Evolutionary conservation across 1,140 invertebrate species (phyloP).

Genomic region (Drosophila ironensis): DNA sequence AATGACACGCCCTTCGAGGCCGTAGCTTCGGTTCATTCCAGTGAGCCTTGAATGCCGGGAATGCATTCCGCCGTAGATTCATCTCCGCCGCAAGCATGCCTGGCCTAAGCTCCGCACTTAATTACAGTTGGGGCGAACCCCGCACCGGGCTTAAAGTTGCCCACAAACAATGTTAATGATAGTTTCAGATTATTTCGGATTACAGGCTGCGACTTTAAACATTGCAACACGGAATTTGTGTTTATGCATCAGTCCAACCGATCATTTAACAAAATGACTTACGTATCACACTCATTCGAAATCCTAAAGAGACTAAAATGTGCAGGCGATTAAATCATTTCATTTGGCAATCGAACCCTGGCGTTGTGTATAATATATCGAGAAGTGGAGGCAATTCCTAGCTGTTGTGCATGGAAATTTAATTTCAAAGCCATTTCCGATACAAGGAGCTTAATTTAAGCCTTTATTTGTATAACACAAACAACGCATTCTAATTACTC

Average conservation of each 20-base stretch:
- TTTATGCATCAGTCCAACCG: no score
- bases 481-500: neutral
- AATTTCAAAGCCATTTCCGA: neutral
- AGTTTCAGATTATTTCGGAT: slow-evolving; percentile 8
- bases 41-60: neutral
- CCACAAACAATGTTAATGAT: slow-evolving; percentile 15
- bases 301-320: no score
- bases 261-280: no score
- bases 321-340: no score
- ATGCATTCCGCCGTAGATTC: slow-evolving; percentile 29
- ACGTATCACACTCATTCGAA: no score
- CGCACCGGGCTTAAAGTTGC: neutral
- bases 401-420: no score
- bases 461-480: neutral
- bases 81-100: slow-evolving; percentile 19
- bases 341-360: no score
- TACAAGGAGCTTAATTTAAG: neutral
- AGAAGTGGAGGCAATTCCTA: no score
- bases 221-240: neutral
- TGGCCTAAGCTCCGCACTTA: slow-evolving; percentile 18
- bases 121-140: slow-evolving; percentile 7
- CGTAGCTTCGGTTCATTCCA: neutral
- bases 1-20: neutral
- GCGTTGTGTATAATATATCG: no score
- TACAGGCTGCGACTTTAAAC: neutral